These are phyloP conservation scores for Zingel zingel DNA, from an alignment of 2,113 vertebrate genomes.

Conservation along the genomic window DNA sequence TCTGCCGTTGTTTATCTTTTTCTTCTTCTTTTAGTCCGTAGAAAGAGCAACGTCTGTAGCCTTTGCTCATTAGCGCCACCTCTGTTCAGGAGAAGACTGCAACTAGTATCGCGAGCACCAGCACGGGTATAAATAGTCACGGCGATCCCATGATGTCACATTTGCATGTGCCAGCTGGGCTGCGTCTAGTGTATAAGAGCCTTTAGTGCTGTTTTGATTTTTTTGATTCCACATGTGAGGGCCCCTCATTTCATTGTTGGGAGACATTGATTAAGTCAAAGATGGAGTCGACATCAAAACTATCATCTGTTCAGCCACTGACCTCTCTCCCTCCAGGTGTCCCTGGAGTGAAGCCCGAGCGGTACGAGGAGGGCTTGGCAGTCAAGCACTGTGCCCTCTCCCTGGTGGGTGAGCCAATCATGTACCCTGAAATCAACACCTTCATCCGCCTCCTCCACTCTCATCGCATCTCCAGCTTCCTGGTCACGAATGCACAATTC, in stretches of 20 bases:
- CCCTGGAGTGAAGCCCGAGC: conserved; percentile 88
- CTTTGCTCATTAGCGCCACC: no score
- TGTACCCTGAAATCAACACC: conserved; percentile 95
- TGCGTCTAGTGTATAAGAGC: no score
- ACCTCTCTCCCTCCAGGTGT: conserved; percentile 83
- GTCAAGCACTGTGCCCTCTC: conserved; percentile 94
- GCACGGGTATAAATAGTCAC: no score
- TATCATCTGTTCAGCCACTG: background rate
- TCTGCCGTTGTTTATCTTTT: no score
- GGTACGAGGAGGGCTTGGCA: conserved; percentile 88
- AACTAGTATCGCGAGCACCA: no score
- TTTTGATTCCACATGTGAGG: background rate
- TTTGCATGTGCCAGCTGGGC: no score
- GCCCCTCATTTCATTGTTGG: background rate
- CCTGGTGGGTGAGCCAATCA: conserved; percentile 96
- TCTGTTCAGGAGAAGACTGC: no score
- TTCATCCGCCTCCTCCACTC: conserved; percentile 91
- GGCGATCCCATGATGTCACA: no score
- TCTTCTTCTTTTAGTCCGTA: no score
- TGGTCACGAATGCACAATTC: conserved; percentile 97
- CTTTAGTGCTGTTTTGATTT: background rate
- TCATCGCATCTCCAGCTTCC: conserved; percentile 91
- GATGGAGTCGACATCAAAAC: background rate
- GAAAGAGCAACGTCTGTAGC: no score
- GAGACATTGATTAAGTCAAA: background rate